These are phyloP conservation scores for Agriopis aurantiaria DNA, from an alignment of 2,888 invertebrate genomes.

Conservation along the genomic window DNA sequence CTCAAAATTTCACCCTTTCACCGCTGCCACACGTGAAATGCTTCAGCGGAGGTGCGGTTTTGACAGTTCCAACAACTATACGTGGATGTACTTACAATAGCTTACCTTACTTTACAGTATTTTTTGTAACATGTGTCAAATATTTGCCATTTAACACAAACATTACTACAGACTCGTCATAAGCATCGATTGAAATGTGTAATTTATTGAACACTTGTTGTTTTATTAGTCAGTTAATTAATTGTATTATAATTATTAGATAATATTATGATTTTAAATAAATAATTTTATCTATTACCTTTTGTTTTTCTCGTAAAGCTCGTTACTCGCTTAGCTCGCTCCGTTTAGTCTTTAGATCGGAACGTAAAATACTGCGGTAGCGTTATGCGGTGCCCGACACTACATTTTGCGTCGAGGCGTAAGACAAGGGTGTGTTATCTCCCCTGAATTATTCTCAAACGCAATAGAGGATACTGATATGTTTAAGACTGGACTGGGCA, in stretches of 20 bases:
- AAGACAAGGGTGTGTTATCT: too few relatives aligned
- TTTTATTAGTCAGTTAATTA: conserved; percentile 65
- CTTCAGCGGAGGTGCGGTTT: background rate
- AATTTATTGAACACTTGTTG: conserved; percentile 67
- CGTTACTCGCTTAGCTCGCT: too few relatives aligned
- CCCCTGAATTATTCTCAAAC: too few relatives aligned
- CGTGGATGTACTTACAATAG: conserved; percentile 5
- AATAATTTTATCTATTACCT: conserved; percentile 67
- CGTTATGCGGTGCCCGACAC: too few relatives aligned
- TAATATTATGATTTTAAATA: conserved; percentile 69
- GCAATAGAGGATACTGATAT: too few relatives aligned
- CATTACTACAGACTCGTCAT: conserved; percentile 46
- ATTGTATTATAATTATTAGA: conserved; percentile 73
- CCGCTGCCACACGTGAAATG: background rate
- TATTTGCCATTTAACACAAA: conserved; percentile 27
- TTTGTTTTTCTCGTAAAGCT: conserved; percentile 31
- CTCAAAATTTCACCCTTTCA: background rate
- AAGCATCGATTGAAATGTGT: conserved; percentile 59
- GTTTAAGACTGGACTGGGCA: too few relatives aligned
- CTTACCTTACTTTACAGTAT: conserved; percentile 6
- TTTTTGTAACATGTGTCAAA: conserved; percentile 26
- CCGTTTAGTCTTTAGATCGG: too few relatives aligned
- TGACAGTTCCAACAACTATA: background rate
- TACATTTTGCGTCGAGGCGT: too few relatives aligned
- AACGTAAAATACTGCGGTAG: too few relatives aligned